Base-by-base conservation (phyloP, 2,797 vertebrate genomes). In the Tangara arthus region DNA sequence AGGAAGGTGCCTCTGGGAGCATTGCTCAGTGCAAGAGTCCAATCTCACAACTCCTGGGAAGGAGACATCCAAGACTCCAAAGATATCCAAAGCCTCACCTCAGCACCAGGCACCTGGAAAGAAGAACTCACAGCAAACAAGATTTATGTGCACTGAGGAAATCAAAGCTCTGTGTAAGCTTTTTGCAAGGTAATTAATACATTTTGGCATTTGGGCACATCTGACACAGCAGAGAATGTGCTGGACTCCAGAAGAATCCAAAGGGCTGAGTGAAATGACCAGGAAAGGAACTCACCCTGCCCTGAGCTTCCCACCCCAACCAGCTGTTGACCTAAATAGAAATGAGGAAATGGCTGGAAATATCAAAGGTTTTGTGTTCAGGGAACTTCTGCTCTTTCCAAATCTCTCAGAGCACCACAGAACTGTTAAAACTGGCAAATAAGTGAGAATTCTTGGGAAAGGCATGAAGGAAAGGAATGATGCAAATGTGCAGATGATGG, bases 311-410 rank as follows among this genome's bases (percentile, higher is more conserved):
- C 44, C 0, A 4, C 56, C 78, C 87, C 82, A 94, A 89, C 65
- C 89, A 89, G 78, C 44, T 85, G 84, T 41, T 91, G 93, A 93
- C 91, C 87, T 63, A 84, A 66, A 93, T 56, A 94, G 60, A 89
- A 82, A 41, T 1, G 23, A 92, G 26, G 37, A 69, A 90, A 76
- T 17, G 60, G 44, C 71, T 93, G 70, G 32, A 84, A 94, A 82
- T 87, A 95, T 34, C 70, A 84, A 89, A 89, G 78, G 81, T 14
- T 94, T 88, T 50, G 80, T 65, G 53, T 53, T 78, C 53, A 61
- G 78, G 83, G 86, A 84, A 87, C 70, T 87, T 84, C 24, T 46
- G 72, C 68, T 88, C 85, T 83, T 93, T 95, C 57, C 52, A 50
- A 69, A 84, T 50, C 37, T 86, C 88, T 92, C 55, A 24, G 53